Percentiles rank a stretch among this genome's conserved stretches.
These are phyloP conservation scores for Hyles lineata DNA, from an alignment of 2,888 invertebrate genomes.

Conservation along the genomic window DNA sequence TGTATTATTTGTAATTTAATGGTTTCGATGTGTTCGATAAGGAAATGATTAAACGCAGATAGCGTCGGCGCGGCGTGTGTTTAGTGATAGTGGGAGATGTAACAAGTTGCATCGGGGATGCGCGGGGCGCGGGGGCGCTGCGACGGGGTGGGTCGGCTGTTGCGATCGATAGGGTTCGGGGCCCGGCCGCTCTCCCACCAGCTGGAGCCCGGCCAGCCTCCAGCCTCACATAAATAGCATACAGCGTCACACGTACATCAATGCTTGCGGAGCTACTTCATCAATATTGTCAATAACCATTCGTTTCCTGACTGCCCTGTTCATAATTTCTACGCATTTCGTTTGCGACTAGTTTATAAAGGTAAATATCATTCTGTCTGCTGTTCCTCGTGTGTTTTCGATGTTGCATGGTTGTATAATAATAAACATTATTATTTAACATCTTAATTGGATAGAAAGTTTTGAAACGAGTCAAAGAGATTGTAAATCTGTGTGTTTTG, in stretches of 20 bases:
- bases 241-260: conserved; percentile 18
- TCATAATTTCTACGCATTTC: not conserved
- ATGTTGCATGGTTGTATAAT: not conserved
- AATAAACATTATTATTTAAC: not conserved
- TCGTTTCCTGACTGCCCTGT: not conserved
- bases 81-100: conserved; percentile 53
- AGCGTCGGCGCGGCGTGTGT: conserved; percentile 1
- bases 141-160: conserved; percentile 41
- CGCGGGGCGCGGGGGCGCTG: conserved; percentile 50
- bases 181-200: conserved; percentile 55
- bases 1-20: not conserved
- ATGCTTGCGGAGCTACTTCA: conserved; percentile 10
- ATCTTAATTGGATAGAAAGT: not conserved
- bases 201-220: conserved; percentile 58
- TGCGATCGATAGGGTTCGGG: conserved; percentile 55
- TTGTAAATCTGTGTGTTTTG: too few relatives aligned
- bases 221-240: conserved; percentile 51
- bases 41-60: not conserved
- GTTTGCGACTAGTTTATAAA: not conserved
- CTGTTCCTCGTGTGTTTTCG: not conserved
- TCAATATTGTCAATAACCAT: conserved; percentile 12
- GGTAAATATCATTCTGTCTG: not conserved
- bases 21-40: not conserved
- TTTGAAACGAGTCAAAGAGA: not conserved
- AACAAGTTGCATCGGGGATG: conserved; percentile 75